Conservation (phyloP, 1,140 invertebrate genomes). For the Euglossa dilemma region DNA sequence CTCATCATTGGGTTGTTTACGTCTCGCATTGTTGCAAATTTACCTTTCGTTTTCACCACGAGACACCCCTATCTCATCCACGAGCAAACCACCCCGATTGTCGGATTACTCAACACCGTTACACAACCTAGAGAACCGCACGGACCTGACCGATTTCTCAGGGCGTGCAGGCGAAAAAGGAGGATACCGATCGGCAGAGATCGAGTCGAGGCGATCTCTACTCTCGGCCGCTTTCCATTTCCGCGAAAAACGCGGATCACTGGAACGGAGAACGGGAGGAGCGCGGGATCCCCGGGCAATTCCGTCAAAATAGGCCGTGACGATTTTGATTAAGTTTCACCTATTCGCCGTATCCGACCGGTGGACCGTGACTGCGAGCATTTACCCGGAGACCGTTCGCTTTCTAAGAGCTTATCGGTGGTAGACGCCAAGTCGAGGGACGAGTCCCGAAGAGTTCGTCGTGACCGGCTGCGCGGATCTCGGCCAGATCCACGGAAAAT, state of each 20-base stretch:
- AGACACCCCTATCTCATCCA: too few relatives aligned
- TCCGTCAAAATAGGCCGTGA: slow-evolving; percentile 20
- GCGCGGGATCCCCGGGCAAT: neutral
- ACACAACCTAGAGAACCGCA: neutral
- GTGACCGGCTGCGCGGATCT: slow-evolving; percentile 44
- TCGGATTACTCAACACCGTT: neutral
- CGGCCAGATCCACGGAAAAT: slow-evolving; percentile 44
- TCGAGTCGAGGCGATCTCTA: neutral
- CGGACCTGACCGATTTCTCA: neutral
- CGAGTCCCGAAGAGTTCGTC: neutral
- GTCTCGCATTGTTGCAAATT: too few relatives aligned
- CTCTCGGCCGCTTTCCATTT: slow-evolving; percentile 18
- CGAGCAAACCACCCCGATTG: too few relatives aligned
- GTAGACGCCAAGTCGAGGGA: neutral
- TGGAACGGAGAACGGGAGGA: neutral
- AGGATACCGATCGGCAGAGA: neutral
- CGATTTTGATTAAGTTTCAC: slow-evolving; percentile 42
- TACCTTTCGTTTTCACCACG: too few relatives aligned
- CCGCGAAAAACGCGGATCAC: neutral
- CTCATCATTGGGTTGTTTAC: too few relatives aligned
- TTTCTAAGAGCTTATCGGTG: slow-evolving; percentile 54
- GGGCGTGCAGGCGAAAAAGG: neutral
- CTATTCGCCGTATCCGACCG: slow-evolving; percentile 2
- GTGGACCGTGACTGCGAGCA: slow-evolving; percentile 42
- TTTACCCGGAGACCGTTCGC: slow-evolving; percentile 39